phyloP scores from a whole-genome alignment of 2,797 vertebrate genomes.

The Phoxinus dragarum region DNA sequence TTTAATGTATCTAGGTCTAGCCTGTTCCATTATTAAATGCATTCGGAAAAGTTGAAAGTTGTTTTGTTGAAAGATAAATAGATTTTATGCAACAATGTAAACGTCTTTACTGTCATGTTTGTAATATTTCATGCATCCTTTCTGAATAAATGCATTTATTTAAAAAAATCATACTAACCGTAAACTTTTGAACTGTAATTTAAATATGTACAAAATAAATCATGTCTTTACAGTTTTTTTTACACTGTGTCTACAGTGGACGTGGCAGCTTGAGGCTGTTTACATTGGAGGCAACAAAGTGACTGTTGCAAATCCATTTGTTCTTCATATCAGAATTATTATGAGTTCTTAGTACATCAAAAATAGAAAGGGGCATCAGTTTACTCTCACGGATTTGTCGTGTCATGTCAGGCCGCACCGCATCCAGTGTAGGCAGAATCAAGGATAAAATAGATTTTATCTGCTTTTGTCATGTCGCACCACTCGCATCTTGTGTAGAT shows the following conservation, averaged over 20 bases:
- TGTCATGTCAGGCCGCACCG: too few species aligned
- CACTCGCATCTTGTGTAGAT: too few species aligned
- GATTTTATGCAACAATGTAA: background rate
- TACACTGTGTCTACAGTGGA: background rate
- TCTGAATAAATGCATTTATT: background rate
- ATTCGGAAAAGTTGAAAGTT: background rate
- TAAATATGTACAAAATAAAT: background rate
- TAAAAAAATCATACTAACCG: background rate
- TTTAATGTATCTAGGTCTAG: background rate
- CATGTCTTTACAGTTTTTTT: background rate
- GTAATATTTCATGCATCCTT: background rate
- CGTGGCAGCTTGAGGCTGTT: background rate
- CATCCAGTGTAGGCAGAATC: background rate
- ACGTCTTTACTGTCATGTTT: background rate
- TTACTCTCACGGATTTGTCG: background rate
- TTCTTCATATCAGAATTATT: background rate
- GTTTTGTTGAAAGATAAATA: background rate
- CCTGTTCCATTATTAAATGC: slow-evolving; percentile 44
- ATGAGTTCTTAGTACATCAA: background rate
- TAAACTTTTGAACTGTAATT: background rate
- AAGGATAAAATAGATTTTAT: background rate
- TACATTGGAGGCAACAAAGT: background rate
- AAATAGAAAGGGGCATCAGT: background rate
- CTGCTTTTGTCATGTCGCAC: too few species aligned
- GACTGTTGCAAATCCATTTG: background rate